A percentile compares a stretch with the other conserved stretches of the same genome.
Evolutionary conservation across 2,888 invertebrate species (phyloP).

Genomic region (Sinohyriopsis cumingii): DNA sequence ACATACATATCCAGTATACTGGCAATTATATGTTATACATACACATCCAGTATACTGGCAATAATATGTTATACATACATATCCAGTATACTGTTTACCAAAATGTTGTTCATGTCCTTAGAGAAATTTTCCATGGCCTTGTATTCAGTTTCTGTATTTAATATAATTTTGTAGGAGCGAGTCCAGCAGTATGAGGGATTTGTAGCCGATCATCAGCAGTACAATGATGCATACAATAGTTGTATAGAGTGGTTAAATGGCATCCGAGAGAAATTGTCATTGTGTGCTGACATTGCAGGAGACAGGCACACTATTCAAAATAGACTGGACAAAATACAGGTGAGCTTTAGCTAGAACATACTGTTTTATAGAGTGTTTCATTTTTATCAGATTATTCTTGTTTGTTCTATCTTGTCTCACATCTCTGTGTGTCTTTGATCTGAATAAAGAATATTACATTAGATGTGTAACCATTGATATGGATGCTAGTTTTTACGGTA

Average conservation of each 20-base stretch:
- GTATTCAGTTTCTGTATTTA: background rate
- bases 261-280: constrained; percentile 88
- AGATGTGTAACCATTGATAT: too few relatives aligned
- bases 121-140: background rate
- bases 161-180: constrained; percentile 53
- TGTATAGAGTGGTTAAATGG: constrained; percentile 83
- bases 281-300: constrained; percentile 87
- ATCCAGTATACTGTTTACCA: background rate
- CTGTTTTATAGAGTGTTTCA: too few relatives aligned
- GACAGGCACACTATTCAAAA: constrained; percentile 89
- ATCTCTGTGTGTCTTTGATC: too few relatives aligned
- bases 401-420: too few relatives aligned
- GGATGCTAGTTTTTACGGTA: too few relatives aligned
- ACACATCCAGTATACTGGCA: background rate
- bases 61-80: too few relatives aligned
- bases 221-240: constrained; percentile 61
- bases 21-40: too few relatives aligned
- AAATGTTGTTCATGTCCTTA: background rate
- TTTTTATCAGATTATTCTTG: too few relatives aligned
- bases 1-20: background rate
- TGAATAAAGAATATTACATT: too few relatives aligned
- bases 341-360: constrained; percentile 29
- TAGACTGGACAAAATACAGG: constrained; percentile 83
- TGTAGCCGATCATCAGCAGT: constrained; percentile 88
- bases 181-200: constrained; percentile 86